Evolutionary conservation across 2,888 invertebrate species (phyloP), one percentile per base, ranked within the genome.

Genomic region (Macropis europaea): DNA sequence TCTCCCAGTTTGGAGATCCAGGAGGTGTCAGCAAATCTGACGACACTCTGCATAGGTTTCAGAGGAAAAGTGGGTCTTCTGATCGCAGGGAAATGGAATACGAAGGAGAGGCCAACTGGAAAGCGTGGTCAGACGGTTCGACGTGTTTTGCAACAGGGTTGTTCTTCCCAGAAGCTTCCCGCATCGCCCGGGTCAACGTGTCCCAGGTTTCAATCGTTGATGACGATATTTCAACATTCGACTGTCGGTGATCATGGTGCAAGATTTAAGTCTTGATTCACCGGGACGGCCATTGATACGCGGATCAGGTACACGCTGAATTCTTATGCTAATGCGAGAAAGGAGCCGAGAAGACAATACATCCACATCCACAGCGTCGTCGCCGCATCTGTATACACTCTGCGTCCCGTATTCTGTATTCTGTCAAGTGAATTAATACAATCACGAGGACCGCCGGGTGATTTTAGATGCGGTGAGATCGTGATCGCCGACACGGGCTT

Each of bases 261-360:
- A 83, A 86, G 86, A 86, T 83, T 76, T 71, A 81, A 84, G 86
- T 85, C 84, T 84, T 83, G 87, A 87, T 87, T 87, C 86, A 85
- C 78, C 72, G 73, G 77, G 73, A 79, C 76, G 79, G 60, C 79
- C 73, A 89, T 90, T 87, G 88, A 84, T 82, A 90, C 86, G 88
- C 90, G 73, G 76, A 82, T 89, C 89, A 90, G 86, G 90, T 84
- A 88, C 89, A 89, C 88, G 89, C 90, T 90, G 89, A 90, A 90
- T 90, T 90, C 90, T 90, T 90, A 90, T 90, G 90, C 89, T 90
- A 90, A 90, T 90, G 86, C 90, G 90, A 89, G 90, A 90, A 90
- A 90, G 90, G 90, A 90, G 88, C 89, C 85, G 87, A 89, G 89
- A 89, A 87, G 88, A 89, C 88, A 87, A 89, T 88, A 87, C 81